Evolutionary conservation across 2,888 invertebrate species (phyloP).

Genomic region (Pheosia gnoma): DNA sequence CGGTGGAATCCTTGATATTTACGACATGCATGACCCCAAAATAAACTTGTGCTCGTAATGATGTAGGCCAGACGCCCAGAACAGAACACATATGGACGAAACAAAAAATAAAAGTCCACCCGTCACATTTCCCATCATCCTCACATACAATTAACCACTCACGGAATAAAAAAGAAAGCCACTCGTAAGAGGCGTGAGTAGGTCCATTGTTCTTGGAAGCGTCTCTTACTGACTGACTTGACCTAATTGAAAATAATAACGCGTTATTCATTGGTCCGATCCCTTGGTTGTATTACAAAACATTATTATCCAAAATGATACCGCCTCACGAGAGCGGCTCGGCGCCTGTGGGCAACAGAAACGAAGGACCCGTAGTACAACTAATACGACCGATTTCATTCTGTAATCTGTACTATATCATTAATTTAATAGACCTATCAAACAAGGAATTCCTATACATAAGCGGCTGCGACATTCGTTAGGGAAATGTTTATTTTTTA

Average conservation of each 20-base stretch:
- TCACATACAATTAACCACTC: slow-evolving; percentile 74
- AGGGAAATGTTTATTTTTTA: slow-evolving; percentile 20
- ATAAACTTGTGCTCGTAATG: slow-evolving; percentile 46
- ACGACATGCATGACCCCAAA: slow-evolving; percentile 49
- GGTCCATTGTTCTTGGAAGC: slow-evolving; percentile 77
- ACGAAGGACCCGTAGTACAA: slow-evolving; percentile 4
- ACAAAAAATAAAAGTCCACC: slow-evolving; percentile 60
- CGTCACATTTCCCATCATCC: slow-evolving; percentile 70
- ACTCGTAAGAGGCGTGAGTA: slow-evolving; percentile 75
- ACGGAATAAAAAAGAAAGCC: slow-evolving; percentile 75
- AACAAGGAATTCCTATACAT: slow-evolving; percentile 54
- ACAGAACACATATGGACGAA: slow-evolving; percentile 34
- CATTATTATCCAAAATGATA: slow-evolving; percentile 53
- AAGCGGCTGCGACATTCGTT: slow-evolving; percentile 34
- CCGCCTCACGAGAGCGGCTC: slow-evolving; percentile 34
- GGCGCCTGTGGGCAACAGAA: slow-evolving; percentile 13
- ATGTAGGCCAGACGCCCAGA: slow-evolving; percentile 57
- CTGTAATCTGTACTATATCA: slow-evolving; percentile 64
- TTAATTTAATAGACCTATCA: slow-evolving; percentile 66
- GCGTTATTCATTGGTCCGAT: slow-evolving; percentile 71
- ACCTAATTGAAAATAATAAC: slow-evolving; percentile 83
- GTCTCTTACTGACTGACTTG: slow-evolving; percentile 73
- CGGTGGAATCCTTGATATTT: slow-evolving; percentile 46
- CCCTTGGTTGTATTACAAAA: slow-evolving; percentile 68
- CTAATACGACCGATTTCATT: slow-evolving; percentile 56